Percentiles rank a stretch among this genome's conserved stretches.
Evolutionary conservation across 2,113 vertebrate genomes (phyloP).

Genomic region (Colossoma macropomum): DNA sequence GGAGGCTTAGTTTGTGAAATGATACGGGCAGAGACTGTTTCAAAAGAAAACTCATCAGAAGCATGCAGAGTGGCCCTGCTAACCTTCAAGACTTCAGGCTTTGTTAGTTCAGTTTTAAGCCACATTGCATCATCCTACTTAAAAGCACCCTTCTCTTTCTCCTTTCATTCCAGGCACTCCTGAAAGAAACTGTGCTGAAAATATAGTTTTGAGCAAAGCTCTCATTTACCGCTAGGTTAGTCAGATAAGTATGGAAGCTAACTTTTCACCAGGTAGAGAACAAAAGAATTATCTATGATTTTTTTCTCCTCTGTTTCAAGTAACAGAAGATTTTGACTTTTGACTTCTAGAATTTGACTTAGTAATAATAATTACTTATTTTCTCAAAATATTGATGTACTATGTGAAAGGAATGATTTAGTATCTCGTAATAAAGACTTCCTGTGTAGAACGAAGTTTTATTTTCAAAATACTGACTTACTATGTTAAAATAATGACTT

Average conservation of each 20-base stretch:
- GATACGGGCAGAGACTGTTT: not conserved
- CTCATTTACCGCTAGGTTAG: not conserved
- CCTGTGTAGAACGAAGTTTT: no score
- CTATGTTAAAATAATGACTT: no score
- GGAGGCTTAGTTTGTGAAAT: not conserved
- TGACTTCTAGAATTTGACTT: no score
- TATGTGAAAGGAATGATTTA: no score
- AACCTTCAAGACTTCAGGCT: not conserved
- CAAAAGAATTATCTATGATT: no score
- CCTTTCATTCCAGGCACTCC: not conserved
- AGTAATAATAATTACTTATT: not conserved
- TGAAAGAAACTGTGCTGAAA: not conserved
- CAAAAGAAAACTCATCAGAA: slow-evolving; percentile 6
- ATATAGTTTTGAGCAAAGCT: not conserved
- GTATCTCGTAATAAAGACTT: no score
- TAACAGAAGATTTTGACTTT: no score
- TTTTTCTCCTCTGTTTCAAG: no score
- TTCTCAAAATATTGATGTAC: no score
- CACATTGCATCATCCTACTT: not conserved
- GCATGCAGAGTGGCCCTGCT: not conserved
- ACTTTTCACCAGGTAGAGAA: not conserved
- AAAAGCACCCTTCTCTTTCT: not conserved
- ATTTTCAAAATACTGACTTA: no score
- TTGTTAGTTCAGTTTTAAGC: not conserved
- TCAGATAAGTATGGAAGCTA: not conserved